Conservation (phyloP, 2,113 vertebrate genomes). For the Limnothrissa miodon region DNA sequence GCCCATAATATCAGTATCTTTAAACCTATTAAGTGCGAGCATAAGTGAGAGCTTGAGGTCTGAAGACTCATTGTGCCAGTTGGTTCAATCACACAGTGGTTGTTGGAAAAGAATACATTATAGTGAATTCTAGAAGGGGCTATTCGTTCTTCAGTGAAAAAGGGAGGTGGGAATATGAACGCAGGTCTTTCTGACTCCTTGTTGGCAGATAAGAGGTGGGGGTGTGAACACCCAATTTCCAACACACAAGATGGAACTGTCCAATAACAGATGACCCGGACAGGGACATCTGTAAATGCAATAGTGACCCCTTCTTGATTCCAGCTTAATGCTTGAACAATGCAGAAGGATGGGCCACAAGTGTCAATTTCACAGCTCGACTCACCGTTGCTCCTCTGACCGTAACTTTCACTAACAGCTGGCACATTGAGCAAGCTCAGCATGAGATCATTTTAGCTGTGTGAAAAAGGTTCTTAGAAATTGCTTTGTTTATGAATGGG, state of each 20-base stretch:
- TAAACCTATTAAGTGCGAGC: not conserved
- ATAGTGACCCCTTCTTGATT: slow-evolving; percentile 64
- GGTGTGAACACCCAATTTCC: not conserved
- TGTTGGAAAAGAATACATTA: slow-evolving; percentile 1
- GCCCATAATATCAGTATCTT: not conserved
- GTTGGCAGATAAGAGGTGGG: not conserved
- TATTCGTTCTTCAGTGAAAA: slow-evolving; percentile 23
- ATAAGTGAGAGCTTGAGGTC: not conserved
- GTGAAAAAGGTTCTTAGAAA: slow-evolving; percentile 11
- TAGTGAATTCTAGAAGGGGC: not conserved
- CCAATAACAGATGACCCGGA: slow-evolving; percentile 39
- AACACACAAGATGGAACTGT: slow-evolving; percentile 32
- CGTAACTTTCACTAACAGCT: not conserved
- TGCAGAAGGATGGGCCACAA: slow-evolving; percentile 59
- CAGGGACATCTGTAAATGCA: slow-evolving; percentile 37
- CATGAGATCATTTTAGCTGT: not conserved
- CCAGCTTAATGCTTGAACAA: slow-evolving; percentile 52
- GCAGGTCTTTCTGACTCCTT: not conserved
- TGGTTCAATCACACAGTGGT: not conserved
- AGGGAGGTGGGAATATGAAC: not conserved
- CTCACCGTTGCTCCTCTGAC: not conserved
- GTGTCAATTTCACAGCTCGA: not conserved
- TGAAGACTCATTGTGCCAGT: not conserved
- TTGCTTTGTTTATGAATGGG: slow-evolving; percentile 21
- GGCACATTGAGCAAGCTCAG: not conserved